Evolutionary conservation across 2,888 invertebrate genomes (phyloP).

Genomic region (Scelioninae gen. 2): DNA sequence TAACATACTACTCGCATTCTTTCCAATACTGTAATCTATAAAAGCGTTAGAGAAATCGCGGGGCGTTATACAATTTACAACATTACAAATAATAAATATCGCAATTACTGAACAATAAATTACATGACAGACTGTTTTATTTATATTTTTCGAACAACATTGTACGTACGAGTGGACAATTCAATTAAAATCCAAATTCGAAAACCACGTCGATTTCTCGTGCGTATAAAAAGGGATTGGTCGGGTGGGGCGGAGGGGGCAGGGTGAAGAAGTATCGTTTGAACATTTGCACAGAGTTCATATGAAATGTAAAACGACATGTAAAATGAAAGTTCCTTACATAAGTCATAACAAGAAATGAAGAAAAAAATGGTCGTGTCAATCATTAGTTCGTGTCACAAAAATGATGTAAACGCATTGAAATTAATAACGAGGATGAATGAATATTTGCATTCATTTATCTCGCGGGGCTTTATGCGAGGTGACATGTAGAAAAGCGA

Average conservation of each 20-base stretch:
- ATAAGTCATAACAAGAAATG: constrained; percentile 16
- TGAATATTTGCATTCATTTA: constrained; percentile 48
- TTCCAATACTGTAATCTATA: background rate
- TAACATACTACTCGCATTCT: background rate
- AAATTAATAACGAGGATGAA: constrained; percentile 44
- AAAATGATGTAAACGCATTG: constrained; percentile 16
- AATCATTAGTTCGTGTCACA: constrained; percentile 20
- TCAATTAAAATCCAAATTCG: no score
- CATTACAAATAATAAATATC: no score
- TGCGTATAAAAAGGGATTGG: background rate
- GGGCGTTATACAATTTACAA: background rate
- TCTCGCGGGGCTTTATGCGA: constrained; percentile 21
- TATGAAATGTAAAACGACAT: no score
- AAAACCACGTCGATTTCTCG: no score
- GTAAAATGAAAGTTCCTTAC: constrained; percentile 40
- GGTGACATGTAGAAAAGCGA: constrained; percentile 52
- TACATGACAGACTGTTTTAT: no score
- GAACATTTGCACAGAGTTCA: constrained; percentile 21
- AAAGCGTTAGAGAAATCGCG: background rate
- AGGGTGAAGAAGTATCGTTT: constrained; percentile 12
- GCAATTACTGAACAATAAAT: no score
- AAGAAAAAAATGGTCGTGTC: constrained; percentile 22
- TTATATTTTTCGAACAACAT: no score
- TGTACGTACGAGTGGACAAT: no score
- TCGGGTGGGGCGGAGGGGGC: no score